These are phyloP conservation scores for Otolemur crassicaudatus DNA, from an alignment of 2,797 vertebrate genomes.

Conservation along the genomic window DNA sequence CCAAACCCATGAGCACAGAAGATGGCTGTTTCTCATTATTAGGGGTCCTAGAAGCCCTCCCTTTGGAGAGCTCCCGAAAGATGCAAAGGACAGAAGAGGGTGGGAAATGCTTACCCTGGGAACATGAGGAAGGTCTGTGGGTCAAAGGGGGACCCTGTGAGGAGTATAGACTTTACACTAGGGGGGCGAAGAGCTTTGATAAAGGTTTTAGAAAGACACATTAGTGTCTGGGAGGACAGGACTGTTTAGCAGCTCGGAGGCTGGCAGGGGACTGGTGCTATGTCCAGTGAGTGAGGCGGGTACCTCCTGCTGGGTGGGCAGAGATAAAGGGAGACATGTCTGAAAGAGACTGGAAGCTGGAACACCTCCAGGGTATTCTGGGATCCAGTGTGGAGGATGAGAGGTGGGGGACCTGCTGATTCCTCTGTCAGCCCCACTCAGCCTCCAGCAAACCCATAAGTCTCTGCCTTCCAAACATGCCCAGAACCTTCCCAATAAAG, in stretches of 20 bases:
- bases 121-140: too few relatives aligned
- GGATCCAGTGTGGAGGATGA: neutral
- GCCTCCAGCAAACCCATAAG: neutral
- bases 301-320: neutral
- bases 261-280: neutral
- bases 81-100: too few relatives aligned
- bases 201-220: neutral
- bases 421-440: neutral
- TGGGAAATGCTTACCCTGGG: neutral
- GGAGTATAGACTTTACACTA: neutral
- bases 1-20: rapidly evolving
- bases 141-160: neutral
- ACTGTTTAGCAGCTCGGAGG: rapidly evolving
- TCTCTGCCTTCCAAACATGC: neutral
- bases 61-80: too few relatives aligned
- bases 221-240: neutral
- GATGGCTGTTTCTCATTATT: neutral
- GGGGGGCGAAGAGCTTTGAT: neutral
- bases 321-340: neutral
- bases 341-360: neutral
- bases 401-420: neutral
- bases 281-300: rapidly evolving
- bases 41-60: neutral
- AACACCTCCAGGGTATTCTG: neutral
- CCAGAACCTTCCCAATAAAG: neutral